These are phyloP conservation scores for Gorsachius magnificus DNA, from an alignment of 2,797 vertebrate genomes.

Conservation along the genomic window DNA sequence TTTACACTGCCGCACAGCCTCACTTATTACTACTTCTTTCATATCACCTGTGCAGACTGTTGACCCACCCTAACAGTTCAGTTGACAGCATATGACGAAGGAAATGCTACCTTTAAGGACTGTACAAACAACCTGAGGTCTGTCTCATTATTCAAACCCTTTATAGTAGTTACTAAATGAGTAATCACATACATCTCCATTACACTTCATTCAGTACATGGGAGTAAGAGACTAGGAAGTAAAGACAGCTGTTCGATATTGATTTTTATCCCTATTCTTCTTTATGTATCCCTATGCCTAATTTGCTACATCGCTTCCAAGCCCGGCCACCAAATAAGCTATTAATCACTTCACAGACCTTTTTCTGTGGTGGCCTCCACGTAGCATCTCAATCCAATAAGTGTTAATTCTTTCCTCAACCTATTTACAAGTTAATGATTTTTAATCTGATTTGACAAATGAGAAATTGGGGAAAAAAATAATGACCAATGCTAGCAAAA, in stretches of 20 bases:
- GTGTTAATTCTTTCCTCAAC: slow-evolving; percentile 37
- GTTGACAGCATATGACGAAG: neutral
- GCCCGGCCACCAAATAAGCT: slow-evolving; percentile 30
- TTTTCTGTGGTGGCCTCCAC: neutral
- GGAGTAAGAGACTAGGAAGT: slow-evolving; percentile 21
- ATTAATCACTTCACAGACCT: slow-evolving; percentile 58
- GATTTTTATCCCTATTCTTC: slow-evolving; percentile 56
- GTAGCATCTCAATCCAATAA: slow-evolving; percentile 40
- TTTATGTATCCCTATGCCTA: slow-evolving; percentile 25
- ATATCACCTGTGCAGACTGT: neutral
- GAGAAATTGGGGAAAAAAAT: neutral
- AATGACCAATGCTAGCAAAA: neutral
- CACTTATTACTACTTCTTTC: neutral
- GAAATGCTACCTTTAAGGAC: neutral
- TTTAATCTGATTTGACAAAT: slow-evolving; percentile 37
- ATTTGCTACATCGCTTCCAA: slow-evolving; percentile 2
- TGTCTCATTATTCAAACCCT: neutral
- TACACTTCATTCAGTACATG: neutral
- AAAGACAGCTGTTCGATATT: slow-evolving; percentile 64
- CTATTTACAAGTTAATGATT: slow-evolving; percentile 39
- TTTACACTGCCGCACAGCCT: neutral
- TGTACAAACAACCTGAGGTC: neutral
- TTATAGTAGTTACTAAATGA: slow-evolving; percentile 35
- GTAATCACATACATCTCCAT: slow-evolving; percentile 47
- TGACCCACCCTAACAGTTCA: neutral